Conservation (phyloP, 2,888 invertebrate genomes). For the Platerodrilus igneus region DNA sequence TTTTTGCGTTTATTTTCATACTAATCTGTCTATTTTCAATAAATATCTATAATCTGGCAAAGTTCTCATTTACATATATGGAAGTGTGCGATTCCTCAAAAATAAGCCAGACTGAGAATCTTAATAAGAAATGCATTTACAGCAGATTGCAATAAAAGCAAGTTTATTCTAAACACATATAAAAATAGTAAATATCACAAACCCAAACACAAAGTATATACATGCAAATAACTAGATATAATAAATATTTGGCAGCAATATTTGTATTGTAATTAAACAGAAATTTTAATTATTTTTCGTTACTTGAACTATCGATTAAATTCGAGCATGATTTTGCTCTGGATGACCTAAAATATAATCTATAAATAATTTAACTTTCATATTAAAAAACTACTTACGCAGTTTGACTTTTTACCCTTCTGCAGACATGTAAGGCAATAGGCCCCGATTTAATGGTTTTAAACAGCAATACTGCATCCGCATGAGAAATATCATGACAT, state of each 20-base stretch:
- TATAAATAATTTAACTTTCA: conserved; percentile 1
- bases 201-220: too few relatives aligned
- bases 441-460: conserved; percentile 74
- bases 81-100: too few relatives aligned
- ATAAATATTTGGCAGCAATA: conserved; percentile 20
- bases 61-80: too few relatives aligned
- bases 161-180: too few relatives aligned
- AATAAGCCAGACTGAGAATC: too few relatives aligned
- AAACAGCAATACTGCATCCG: conserved; percentile 75
- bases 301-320: conserved; percentile 50
- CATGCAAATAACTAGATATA: conserved; percentile 7
- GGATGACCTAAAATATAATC: conserved; percentile 56
- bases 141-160: too few relatives aligned
- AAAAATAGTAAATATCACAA: too few relatives aligned
- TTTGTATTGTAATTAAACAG: conserved; percentile 2
- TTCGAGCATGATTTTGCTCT: conserved; percentile 73
- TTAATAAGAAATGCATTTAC: too few relatives aligned
- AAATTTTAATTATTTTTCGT: conserved; percentile 9
- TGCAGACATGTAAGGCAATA: conserved; percentile 69
- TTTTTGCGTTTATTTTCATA: too few relatives aligned
- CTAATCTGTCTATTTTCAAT: too few relatives aligned
- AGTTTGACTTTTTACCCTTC: conserved; percentile 43
- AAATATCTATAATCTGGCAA: too few relatives aligned
- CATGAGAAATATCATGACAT: conserved; percentile 74
- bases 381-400: conserved; percentile 30